Base-by-base conservation (phyloP, 2,797 vertebrate species). In the Echeneis naucrates region DNA sequence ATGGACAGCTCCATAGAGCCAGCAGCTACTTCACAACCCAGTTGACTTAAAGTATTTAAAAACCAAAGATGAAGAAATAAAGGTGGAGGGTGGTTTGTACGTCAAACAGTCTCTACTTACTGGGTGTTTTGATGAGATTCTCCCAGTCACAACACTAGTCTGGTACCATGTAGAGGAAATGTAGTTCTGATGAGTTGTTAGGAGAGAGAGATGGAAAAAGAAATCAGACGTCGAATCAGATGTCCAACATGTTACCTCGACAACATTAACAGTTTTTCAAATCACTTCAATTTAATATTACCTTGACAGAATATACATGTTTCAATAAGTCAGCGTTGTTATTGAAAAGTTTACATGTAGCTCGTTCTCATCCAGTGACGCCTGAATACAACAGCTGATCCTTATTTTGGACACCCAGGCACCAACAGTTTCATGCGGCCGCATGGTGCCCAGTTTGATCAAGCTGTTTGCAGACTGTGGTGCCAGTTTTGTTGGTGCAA, bases 161-260 rank as follows among this genome's bases (percentile, higher is more conserved):
- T 98, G 97, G 89, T 95, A 91, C 97, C 97, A 98, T 0, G 93
- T 95, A 19, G 95, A 94, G 53, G 96, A 96, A 86, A 98, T 88
- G 85, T 90, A 95, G 53, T 76, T 87, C 94, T 95, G 75, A 62
- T 17, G 33, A 68, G 50, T 71, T 48, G 24, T 56, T 14, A 23
- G 33, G 45, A 79, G 5, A 56, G 2, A 74, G 23, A 65, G 16
- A 61, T 3, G 5, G 4, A 53, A 59, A 68, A 4, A 16, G 56
- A 21, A 57, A 68, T 48, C 3, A 72, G 4, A 33, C 17, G n/a
- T n/a, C n/a, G n/a, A n/a, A n/a, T n/a, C n/a, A n/a, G n/a, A 55
- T 21, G 26, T 38, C 0, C 11, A 58, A 33, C 6, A 67, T 5
- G 58, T 30, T 32, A 50, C 0, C 2, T 54, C 6, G 42, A 4